A percentile compares a stretch with the other conserved stretches of the same genome.
Conservation (phyloP, 2,888 invertebrate species). For the Corythucha ciliata region DNA sequence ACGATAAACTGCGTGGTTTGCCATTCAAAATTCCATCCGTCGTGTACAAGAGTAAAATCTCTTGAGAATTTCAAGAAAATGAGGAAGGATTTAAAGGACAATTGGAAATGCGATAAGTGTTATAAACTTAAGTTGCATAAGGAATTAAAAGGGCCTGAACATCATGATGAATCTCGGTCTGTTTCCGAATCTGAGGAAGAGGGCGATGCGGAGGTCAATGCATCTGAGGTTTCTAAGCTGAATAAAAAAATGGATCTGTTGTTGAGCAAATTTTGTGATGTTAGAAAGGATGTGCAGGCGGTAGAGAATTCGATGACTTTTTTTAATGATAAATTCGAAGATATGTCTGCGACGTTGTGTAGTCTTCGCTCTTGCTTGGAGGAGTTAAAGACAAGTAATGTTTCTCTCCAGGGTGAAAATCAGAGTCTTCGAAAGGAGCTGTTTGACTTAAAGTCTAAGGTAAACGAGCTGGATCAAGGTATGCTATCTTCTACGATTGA, state of each 20-base stretch:
- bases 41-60: too few relatives aligned
- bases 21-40: too few relatives aligned
- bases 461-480: neutral
- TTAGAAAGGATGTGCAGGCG: neutral
- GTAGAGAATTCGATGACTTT: neutral
- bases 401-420: neutral
- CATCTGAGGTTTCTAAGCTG: too few relatives aligned
- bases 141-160: too few relatives aligned
- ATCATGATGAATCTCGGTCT: too few relatives aligned
- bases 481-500: neutral
- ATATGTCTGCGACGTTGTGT: neutral
- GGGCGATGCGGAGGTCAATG: too few relatives aligned
- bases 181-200: too few relatives aligned
- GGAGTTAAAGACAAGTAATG: neutral
- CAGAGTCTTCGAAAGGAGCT: neutral
- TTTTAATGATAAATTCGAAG: constrained; percentile 3
- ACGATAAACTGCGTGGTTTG: too few relatives aligned
- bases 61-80: too few relatives aligned
- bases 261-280: neutral
- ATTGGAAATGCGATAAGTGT: too few relatives aligned
- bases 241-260: neutral
- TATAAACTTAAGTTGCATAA: too few relatives aligned
- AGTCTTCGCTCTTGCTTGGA: neutral
- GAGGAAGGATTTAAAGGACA: too few relatives aligned
- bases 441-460: neutral